Percentiles rank a stretch among this genome's conserved stretches.
These are phyloP conservation scores for Varecia variegata DNA, from an alignment of 2,797 vertebrate genomes.

Conservation along the genomic window DNA sequence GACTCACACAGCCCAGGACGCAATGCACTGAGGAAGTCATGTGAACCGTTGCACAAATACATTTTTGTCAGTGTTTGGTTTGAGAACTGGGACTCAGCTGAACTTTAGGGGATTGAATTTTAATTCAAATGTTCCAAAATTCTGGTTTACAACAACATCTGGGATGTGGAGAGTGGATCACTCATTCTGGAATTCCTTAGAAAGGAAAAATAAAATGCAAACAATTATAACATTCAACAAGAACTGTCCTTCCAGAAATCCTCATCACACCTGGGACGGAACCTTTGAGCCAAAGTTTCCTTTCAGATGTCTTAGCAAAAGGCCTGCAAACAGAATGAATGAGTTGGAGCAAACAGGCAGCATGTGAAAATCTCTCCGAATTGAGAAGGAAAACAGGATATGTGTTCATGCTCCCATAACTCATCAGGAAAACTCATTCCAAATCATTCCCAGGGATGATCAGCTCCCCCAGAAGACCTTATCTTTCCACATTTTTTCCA, in stretches of 20 bases:
- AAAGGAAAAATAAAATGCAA: constrained; percentile 61
- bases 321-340: constrained; percentile 63
- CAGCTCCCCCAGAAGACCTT: constrained; percentile 71
- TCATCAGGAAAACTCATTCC: constrained; percentile 79
- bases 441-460: constrained; percentile 64
- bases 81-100: constrained; percentile 61
- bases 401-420: constrained; percentile 80
- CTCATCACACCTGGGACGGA: constrained; percentile 76
- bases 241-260: constrained; percentile 72
- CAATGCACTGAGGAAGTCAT: constrained; percentile 31
- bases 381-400: constrained; percentile 80
- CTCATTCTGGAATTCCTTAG: constrained; percentile 65
- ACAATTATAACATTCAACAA: constrained; percentile 71
- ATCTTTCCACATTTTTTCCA: constrained; percentile 72
- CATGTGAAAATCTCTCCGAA: constrained; percentile 70
- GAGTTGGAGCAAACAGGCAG: constrained; percentile 63
- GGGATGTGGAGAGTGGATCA: constrained; percentile 73
- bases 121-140: constrained; percentile 70
- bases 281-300: constrained; percentile 68
- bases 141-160: constrained; percentile 77
- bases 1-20: constrained; percentile 44
- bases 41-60: constrained; percentile 50
- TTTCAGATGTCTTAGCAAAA: constrained; percentile 70
- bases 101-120: constrained; percentile 73
- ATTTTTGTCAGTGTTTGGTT: constrained; percentile 74